These are phyloP conservation scores for Crotalus helleri DNA, from an alignment of 2,113 vertebrate genomes.

Conservation along the genomic window DNA sequence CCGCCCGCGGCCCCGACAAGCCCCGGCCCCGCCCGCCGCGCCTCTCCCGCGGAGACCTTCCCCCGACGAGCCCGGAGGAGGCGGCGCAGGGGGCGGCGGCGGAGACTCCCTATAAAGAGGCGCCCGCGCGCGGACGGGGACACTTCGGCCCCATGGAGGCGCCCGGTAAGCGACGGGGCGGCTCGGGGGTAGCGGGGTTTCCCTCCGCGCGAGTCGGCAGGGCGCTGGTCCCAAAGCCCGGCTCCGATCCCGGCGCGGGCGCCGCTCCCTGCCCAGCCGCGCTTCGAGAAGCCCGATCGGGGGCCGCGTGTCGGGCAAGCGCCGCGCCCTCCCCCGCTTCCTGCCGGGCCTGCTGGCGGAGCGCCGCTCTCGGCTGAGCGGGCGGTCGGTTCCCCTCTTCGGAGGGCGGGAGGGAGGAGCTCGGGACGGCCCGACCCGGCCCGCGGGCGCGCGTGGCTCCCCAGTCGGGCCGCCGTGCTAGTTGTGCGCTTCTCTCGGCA, in stretches of 20 bases:
- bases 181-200: neutral
- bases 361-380: neutral
- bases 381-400: neutral
- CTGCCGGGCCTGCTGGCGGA: neutral
- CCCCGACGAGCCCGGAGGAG: neutral
- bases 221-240: neutral
- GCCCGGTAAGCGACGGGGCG: neutral
- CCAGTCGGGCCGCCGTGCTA: neutral
- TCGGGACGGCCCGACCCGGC: neutral
- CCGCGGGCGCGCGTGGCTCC: neutral
- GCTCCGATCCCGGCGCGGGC: no score
- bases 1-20: neutral
- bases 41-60: neutral
- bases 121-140: neutral
- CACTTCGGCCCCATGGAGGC: neutral
- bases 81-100: neutral
- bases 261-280: neutral
- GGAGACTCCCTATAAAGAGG: neutral
- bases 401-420: neutral
- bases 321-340: neutral
- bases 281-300: no score
- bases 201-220: neutral
- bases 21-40: neutral
- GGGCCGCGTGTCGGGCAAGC: neutral
- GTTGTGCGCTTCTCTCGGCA: neutral